Evolutionary conservation across 2,113 vertebrate genomes (phyloP), one percentile per base, ranked within the genome.

Genomic region (Erpornis zantholeuca): DNA sequence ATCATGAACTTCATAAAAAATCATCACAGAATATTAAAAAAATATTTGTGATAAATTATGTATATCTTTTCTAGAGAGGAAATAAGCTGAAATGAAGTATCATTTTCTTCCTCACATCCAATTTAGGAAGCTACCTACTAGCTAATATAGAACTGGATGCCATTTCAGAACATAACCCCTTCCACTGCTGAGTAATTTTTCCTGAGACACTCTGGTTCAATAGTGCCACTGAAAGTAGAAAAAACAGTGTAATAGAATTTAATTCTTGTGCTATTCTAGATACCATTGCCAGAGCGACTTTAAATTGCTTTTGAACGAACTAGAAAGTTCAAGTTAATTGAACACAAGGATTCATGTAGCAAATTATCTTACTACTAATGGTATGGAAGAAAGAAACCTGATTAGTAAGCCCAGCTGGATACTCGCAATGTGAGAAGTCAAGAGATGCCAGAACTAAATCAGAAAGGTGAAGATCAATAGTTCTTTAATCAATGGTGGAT

Each of bases 401-500:
- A 96, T 97, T 88, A 97, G 86, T 66, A 89, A 96, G 53, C 89
- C 77, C 94, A 71, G 81, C 77, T 95, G 94, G 94, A 91, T 90
- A 72, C 61, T 64, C 2, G 7, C 71, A 75, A 35, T 85, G 91
- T 75, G 66, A 91, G 78, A 88, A 91, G 79, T 45, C 1, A 1
- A 86, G 61, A 96, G 88, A 81, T 87, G 91, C 72, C 86, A 93
- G 81, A 94, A 93, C 80, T 95, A 82, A 94, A 96, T 82, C 89
- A 90, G 87, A 90, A 81, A 91, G 77, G 79, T 91, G 92, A 95
- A 94, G 95, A 97, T 96, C 95, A 94, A 95, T 96, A 92, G 96
- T 87, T 87, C 94, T 97, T 97, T 95, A 97, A 97, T 96, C 94
- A 97, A 92, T 90, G 66, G 78, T 88, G 86, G 94, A 94, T 94